phyloP scores from a whole-genome alignment of 2,888 invertebrate genomes.

The Amiota minor region DNA sequence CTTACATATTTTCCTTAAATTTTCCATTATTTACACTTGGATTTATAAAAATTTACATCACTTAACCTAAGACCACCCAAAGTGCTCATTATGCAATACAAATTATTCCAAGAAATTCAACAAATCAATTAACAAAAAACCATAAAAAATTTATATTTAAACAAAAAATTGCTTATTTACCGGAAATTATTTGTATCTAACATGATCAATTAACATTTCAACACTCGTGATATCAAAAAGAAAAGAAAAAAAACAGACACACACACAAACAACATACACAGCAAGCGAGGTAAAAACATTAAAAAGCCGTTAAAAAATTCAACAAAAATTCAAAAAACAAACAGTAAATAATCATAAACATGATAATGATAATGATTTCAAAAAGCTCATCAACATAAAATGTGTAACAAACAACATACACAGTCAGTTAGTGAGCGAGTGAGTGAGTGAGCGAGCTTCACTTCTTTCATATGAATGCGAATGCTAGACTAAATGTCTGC shows the following conservation, averaged over 20 bases:
- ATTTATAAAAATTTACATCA: no score
- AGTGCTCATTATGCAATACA: neutral
- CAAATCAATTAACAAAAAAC: slow-evolving; percentile 2
- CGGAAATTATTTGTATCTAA: neutral
- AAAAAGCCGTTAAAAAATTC: slow-evolving; percentile 1
- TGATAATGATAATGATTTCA: slow-evolving; percentile 23
- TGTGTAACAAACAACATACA: slow-evolving; percentile 48
- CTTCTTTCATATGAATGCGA: neutral
- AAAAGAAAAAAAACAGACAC: neutral
- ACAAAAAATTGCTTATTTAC: neutral
- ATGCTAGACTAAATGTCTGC: no score
- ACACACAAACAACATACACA: neutral
- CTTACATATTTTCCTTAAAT: no score
- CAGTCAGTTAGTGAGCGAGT: neutral
- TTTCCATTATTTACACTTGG: no score
- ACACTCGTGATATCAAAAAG: slow-evolving; percentile 25
- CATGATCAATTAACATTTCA: slow-evolving; percentile 26
- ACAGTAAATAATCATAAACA: slow-evolving; percentile 20
- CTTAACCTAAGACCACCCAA: no score
- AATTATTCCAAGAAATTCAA: neutral
- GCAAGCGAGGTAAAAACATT: neutral
- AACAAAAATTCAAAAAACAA: slow-evolving; percentile 9
- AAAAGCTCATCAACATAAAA: slow-evolving; percentile 48
- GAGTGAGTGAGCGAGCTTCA: slow-evolving; percentile 32
- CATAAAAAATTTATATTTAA: neutral